Evolutionary conservation across 1,140 invertebrate genomes (phyloP), one percentile per base, ranked within the genome.

Genomic region (Lasioglossum baleicum): DNA sequence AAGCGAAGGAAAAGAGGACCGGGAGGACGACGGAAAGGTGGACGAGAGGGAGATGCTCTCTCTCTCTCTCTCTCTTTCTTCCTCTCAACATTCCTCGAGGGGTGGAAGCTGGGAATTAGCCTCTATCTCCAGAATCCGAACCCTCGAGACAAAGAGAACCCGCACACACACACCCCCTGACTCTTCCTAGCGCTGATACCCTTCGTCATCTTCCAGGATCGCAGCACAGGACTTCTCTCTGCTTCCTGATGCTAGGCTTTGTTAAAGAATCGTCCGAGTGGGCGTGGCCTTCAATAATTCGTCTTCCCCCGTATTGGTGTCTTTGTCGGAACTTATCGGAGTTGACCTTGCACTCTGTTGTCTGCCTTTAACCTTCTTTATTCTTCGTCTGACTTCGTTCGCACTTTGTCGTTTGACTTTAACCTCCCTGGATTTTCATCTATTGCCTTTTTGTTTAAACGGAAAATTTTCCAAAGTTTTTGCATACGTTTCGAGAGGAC

Each of bases 61-160:
- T 71, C 68, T 67, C 68, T 40, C 35, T 35, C 35, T 35, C 35
- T 35, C 31, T 35, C 31, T 35, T 4, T 5, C 35, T 35, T 5
- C 3, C 35, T 35, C 35, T 87, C 88, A 85, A 83, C 90, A 92
- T 92, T 92, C 91, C 91, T 90, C 74, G 87, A 86, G 90, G 91
- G 90, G 89, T 90, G 87, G 88, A 88, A 88, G 87, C 88, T 88
- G 87, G 90, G 90, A 93, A 93, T 93, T 93, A 93, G 92, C 92
- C 90, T 92, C 89, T 91, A 92, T 92, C 90, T 91, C 72, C 83
- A 90, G 88, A 88, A 89, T 90, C 88, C 88, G 81, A 91, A 90
- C 90, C 90, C 88, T 90, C 89, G 90, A 92, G 90, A 93, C 91
- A 93, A 93, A 93, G 91, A 88, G 51, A 64, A 35, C 70, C 83